A percentile compares a stretch with the other conserved stretches of the same genome.
Evolutionary conservation across 2,797 vertebrate genomes (phyloP).

Genomic region (Vespertilio murinus): DNA sequence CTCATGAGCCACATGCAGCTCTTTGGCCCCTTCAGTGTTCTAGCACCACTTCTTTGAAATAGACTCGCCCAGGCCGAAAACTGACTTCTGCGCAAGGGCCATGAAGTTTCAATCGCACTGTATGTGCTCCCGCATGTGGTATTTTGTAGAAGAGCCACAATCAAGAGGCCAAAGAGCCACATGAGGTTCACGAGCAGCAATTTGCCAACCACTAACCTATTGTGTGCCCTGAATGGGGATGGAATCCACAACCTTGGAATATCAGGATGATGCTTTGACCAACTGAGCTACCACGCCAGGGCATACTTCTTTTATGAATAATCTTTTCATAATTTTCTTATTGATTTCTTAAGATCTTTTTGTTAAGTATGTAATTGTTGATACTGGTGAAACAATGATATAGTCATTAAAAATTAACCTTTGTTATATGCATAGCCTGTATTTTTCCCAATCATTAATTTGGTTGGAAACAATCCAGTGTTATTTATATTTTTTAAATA

Average conservation of each 20-base stretch:
- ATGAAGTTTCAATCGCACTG: too few relatives aligned
- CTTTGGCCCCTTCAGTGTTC: too few relatives aligned
- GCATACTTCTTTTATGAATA: neutral
- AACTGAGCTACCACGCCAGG: neutral
- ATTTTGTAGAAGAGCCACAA: too few relatives aligned
- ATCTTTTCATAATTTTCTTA: slow-evolving; percentile 22
- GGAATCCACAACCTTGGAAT: neutral
- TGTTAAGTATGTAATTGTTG: slow-evolving; percentile 2
- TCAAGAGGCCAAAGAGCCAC: too few relatives aligned
- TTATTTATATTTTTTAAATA: slow-evolving; percentile 1
- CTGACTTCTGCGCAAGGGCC: too few relatives aligned
- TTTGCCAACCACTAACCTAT: too few relatives aligned
- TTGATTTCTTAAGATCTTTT: slow-evolving; percentile 27
- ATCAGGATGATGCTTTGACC: neutral
- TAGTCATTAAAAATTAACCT: slow-evolving; percentile 20
- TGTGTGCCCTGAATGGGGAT: neutral
- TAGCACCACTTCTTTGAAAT: too few relatives aligned
- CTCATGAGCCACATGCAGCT: too few relatives aligned
- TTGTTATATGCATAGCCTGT: neutral
- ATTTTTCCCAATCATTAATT: slow-evolving; percentile 22
- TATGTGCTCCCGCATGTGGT: too few relatives aligned
- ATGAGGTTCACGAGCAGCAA: too few relatives aligned
- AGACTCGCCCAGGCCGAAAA: too few relatives aligned
- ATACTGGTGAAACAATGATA: slow-evolving; percentile 9
- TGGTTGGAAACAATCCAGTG: neutral